Conservation (phyloP, 2,113 vertebrate species). For the Pygathrix nemaeus region DNA sequence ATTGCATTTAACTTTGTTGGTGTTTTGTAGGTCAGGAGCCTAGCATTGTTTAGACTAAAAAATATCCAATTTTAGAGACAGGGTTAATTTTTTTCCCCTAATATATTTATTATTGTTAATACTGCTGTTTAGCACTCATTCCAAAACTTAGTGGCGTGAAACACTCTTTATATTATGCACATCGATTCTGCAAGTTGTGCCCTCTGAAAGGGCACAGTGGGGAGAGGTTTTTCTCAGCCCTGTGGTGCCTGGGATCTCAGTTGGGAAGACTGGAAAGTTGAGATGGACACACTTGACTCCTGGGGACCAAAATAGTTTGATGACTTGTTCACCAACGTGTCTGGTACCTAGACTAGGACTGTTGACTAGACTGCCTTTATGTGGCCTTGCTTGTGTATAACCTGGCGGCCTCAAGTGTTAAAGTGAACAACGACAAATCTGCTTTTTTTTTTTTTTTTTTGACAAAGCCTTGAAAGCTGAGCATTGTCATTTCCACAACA, state of each 20-base stretch:
- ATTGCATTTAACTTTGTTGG: not conserved
- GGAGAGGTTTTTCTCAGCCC: not conserved
- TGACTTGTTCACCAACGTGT: not conserved
- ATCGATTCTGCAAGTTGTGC: not conserved
- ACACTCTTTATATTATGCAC: not conserved
- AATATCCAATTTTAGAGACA: not conserved
- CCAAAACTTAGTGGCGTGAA: not conserved
- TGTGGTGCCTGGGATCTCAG: not conserved
- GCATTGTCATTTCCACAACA: not conserved
- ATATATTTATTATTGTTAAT: not conserved
- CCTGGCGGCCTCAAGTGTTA: not conserved
- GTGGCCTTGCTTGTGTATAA: not conserved
- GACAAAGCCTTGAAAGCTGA: not conserved
- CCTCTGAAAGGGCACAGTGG: not conserved
- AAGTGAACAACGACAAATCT: not conserved
- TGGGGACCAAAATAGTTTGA: not conserved
- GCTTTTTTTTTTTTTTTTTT: not conserved
- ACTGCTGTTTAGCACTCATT: not conserved
- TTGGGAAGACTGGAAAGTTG: not conserved
- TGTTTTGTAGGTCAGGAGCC: not conserved
- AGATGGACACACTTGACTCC: not conserved
- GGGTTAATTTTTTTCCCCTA: not conserved
- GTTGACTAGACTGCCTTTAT: not conserved
- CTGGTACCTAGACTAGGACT: not conserved
- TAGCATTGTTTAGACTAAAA: slow-evolving; percentile 30